A percentile compares a stretch with the other conserved stretches of the same genome.
Evolutionary conservation across 2,888 invertebrate species (phyloP).

Genomic region (Lacanobia oleracea): DNA sequence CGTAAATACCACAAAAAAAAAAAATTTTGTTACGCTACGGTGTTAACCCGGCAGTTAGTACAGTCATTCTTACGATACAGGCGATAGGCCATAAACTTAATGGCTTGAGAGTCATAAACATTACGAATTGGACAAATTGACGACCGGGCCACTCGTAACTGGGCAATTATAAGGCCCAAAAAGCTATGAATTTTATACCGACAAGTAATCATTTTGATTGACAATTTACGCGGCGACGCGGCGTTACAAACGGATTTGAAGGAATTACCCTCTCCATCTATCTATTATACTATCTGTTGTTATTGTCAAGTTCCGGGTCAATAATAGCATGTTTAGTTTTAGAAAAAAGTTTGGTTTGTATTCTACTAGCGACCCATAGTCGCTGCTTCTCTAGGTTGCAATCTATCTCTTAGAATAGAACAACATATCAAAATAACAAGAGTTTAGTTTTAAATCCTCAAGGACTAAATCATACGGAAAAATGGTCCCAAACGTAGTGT

Average conservation of each 20-base stretch:
- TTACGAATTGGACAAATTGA: conserved; percentile 64
- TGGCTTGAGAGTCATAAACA: conserved; percentile 56
- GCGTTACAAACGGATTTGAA: conserved; percentile 18
- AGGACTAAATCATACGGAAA: too few species aligned
- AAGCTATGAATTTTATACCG: conserved; percentile 55
- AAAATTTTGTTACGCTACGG: conserved; percentile 6
- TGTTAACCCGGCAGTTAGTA: conserved; percentile 34
- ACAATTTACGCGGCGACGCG: conserved; percentile 34
- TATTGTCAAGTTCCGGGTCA: too few species aligned
- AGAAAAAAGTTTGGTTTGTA: too few species aligned
- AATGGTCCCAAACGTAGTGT: too few species aligned
- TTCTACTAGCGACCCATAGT: too few species aligned
- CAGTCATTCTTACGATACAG: conserved; percentile 65
- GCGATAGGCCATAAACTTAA: conserved; percentile 62
- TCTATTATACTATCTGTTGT: neutral
- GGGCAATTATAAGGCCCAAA: conserved; percentile 57
- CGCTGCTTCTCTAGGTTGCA: too few species aligned
- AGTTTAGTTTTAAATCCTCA: too few species aligned
- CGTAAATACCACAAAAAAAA: rapidly evolving
- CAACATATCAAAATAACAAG: too few species aligned
- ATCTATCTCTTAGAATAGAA: too few species aligned
- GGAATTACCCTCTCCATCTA: neutral
- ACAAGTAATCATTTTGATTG: conserved; percentile 52
- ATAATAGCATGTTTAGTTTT: too few species aligned
- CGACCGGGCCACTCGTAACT: conserved; percentile 53